A percentile compares a stretch with the other conserved stretches of the same genome.
phyloP scores from a whole-genome alignment of 2,113 vertebrate genomes.

The Cryptotis parvus region DNA sequence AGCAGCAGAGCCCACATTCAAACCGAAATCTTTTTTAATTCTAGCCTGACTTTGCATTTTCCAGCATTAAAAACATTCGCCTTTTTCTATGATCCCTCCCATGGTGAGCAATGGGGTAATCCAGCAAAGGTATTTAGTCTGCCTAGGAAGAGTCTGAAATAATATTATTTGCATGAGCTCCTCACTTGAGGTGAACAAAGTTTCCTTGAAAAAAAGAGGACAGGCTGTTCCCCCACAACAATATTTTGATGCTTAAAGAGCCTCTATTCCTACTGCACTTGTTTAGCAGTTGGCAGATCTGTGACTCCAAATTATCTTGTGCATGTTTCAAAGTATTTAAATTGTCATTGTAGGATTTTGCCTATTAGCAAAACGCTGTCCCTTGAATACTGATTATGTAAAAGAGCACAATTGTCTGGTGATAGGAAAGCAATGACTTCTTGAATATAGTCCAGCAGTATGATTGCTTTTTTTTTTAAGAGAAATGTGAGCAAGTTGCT shows the following conservation, averaged over 20 bases:
- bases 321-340: constrained; percentile 76
- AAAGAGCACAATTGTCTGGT: constrained; percentile 57
- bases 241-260: background rate
- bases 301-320: constrained; percentile 71
- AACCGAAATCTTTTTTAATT: background rate
- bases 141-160: background rate
- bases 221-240: constrained; percentile 45
- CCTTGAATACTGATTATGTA: constrained; percentile 71
- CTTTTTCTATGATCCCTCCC: background rate
- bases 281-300: constrained; percentile 66
- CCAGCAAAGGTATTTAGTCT: constrained; percentile 36
- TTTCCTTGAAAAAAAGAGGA: constrained; percentile 59
- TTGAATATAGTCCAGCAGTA: constrained; percentile 50
- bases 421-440: constrained; percentile 37
- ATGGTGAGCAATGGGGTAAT: background rate
- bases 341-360: constrained; percentile 75
- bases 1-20: background rate
- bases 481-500: constrained; percentile 48
- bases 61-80: background rate
- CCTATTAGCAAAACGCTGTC: constrained; percentile 74
- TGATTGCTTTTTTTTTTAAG: background rate
- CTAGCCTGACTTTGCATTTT: background rate
- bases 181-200: constrained; percentile 55
- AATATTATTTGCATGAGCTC: constrained; percentile 29
- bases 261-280: constrained; percentile 22